Evolutionary conservation across 2,797 vertebrate genomes (phyloP), one percentile per base, ranked within the genome.

Genomic region (Discoglossus pictus): DNA sequence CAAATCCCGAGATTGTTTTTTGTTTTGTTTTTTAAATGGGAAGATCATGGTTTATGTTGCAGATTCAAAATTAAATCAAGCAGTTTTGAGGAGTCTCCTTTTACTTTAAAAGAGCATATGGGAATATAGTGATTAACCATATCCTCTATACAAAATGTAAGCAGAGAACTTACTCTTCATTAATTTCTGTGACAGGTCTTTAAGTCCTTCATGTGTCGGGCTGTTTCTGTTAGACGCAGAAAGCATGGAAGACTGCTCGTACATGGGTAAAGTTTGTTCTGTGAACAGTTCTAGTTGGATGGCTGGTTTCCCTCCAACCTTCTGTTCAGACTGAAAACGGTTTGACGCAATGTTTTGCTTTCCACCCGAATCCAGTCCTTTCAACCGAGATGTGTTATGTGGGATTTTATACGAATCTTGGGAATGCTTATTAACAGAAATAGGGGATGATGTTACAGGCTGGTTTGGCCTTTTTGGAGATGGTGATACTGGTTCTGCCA

Each of bases 111-210:
- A n/a, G n/a, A n/a, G n/a, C n/a, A n/a, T n/a, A n/a, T n/a, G n/a
- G n/a, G n/a, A n/a, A n/a, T n/a, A n/a, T n/a, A n/a, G n/a, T n/a
- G n/a, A n/a, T n/a, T n/a, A n/a, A n/a, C n/a, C n/a, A n/a, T n/a
- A n/a, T n/a, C n/a, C n/a, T n/a, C n/a, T n/a, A n/a, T n/a, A n/a
- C n/a, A n/a, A n/a, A n/a, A 4, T 31, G 27, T 31, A 31, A 31
- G 8, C 27, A 31, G 65, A 6, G 53, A 61, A 92, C 97, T 93
- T 86, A 99, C 97, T 93, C 91, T 94, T 98, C 94, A 98, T 97
- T 71, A 99, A 90, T 75, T 92, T 96, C 80, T 90, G 93, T 2
- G 94, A 97, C 73, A 98, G 83, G 61, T 94, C 94, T 72, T 82
- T 85, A 60, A 95, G 83, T 68, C 88, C 68, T 58, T 64, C 88